Percentiles rank a stretch among this genome's conserved stretches.
These are phyloP conservation scores for Ooceraea biroi DNA, from an alignment of 1,140 invertebrate genomes.

Conservation along the genomic window DNA sequence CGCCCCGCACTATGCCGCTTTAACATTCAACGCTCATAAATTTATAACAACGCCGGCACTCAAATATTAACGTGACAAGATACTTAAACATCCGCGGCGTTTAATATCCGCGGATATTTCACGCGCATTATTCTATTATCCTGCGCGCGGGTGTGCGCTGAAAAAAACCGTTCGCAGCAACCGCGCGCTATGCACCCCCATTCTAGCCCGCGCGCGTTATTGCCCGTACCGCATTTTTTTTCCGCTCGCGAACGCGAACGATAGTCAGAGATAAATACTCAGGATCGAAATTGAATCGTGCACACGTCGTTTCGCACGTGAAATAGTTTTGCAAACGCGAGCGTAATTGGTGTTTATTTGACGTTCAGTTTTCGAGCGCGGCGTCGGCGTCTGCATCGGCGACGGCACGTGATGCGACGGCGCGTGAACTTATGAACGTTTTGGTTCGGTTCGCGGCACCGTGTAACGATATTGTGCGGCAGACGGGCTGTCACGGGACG, in stretches of 20 bases:
- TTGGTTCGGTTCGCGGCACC: constrained; percentile 24
- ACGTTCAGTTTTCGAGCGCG: constrained; percentile 51
- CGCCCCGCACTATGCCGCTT: background rate
- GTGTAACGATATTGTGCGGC: constrained; percentile 53
- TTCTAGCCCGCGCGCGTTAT: constrained; percentile 29
- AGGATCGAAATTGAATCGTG: constrained; percentile 59
- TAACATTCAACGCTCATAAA: constrained; percentile 23
- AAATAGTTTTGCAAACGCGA: constrained; percentile 52
- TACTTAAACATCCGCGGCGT: constrained; percentile 27
- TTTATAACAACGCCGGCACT: constrained; percentile 22
- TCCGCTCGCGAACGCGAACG: background rate
- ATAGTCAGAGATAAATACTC: constrained; percentile 61
- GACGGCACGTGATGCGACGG: constrained; percentile 43
- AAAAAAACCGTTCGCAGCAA: constrained; percentile 31
- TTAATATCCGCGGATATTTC: constrained; percentile 48
- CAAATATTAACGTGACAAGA: constrained; percentile 16
- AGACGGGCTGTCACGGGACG: constrained; percentile 58
- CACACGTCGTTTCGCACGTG: constrained; percentile 38
- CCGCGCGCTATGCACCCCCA: constrained; percentile 9
- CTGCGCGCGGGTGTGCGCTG: too few species aligned
- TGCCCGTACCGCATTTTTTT: constrained; percentile 38
- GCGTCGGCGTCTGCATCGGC: too few species aligned
- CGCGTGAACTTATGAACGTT: constrained; percentile 58
- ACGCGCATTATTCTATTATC: constrained; percentile 35
- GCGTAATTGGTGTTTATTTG: constrained; percentile 62